These are phyloP conservation scores for Crotophaga sulcirostris DNA, from an alignment of 2,113 vertebrate genomes.

Conservation along the genomic window DNA sequence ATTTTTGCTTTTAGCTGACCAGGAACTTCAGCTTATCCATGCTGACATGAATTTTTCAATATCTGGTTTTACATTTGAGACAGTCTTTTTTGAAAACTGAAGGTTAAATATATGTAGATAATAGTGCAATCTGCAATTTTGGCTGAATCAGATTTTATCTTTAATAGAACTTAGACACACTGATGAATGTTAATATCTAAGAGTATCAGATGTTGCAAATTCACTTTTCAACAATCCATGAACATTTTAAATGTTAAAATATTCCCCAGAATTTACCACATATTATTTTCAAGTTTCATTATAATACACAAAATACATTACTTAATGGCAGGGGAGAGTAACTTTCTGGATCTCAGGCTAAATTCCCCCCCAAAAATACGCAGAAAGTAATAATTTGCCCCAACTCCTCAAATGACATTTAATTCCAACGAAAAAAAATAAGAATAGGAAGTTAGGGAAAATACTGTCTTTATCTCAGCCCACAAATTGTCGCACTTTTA, in stretches of 20 bases:
- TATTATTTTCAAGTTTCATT: not conserved
- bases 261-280: not conserved
- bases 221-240: conserved; percentile 4
- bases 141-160: conserved; percentile 4
- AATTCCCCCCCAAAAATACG: not conserved
- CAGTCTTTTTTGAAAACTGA: not conserved
- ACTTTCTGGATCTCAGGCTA: not conserved
- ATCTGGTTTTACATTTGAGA: not conserved
- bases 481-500: not conserved
- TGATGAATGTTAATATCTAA: not conserved
- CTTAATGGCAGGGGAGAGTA: not conserved
- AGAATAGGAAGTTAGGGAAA: not conserved
- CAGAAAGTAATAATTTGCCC: not conserved
- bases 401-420: not conserved
- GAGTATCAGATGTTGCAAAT: conserved; percentile 1
- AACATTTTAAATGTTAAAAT: conserved; percentile 35
- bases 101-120: not conserved
- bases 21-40: not conserved
- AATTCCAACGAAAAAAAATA: not conserved
- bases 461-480: not conserved
- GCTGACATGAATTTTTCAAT: not conserved
- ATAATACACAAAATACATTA: not conserved
- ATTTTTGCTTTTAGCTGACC: not conserved
- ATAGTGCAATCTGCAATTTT: not conserved
- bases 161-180: not conserved